Percentiles rank a stretch among this genome's conserved stretches.
Conservation (phyloP, 1,140 invertebrate species). For the Habropoda laboriosa region DNA sequence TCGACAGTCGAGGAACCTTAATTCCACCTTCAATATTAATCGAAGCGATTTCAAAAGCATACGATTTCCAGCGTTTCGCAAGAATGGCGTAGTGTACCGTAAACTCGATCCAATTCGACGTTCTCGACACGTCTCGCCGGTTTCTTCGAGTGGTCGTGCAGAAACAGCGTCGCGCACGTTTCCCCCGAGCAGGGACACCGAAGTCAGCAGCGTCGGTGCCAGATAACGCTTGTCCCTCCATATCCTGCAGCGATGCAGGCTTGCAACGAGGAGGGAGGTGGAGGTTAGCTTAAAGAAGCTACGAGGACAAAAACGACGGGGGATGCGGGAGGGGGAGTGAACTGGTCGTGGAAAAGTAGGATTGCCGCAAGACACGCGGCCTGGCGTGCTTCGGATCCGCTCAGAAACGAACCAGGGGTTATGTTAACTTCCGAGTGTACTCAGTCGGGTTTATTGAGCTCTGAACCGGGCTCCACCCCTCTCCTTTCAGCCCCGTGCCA, state of each 20-base stretch:
- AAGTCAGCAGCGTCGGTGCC: conserved; percentile 19
- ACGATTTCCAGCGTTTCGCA: neutral
- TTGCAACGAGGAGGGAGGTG: neutral
- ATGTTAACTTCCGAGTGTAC: conserved; percentile 73
- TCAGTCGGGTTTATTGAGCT: conserved; percentile 71
- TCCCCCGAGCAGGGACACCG: conserved; percentile 16
- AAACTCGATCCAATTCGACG: conserved; percentile 5
- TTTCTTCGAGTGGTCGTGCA: conserved; percentile 17
- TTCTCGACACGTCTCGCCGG: conserved; percentile 19
- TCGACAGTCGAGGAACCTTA: too few relatives aligned
- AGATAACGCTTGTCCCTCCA: conserved; percentile 29
- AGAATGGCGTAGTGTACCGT: neutral
- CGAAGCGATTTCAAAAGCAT: neutral
- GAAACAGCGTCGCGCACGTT: neutral
- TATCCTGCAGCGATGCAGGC: neutral
- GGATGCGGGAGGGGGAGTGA: conserved; percentile 24
- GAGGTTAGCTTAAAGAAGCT: conserved; percentile 44
- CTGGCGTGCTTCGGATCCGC: conserved; percentile 71
- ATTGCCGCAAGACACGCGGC: conserved; percentile 78
- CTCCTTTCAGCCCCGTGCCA: neutral
- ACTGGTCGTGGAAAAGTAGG: conserved; percentile 66
- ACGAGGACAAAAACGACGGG: conserved; percentile 16
- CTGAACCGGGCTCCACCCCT: conserved; percentile 49
- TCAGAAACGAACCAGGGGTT: conserved; percentile 68
- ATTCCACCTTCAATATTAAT: too few relatives aligned